These are phyloP conservation scores for Coendou prehensilis DNA, from an alignment of 2,797 vertebrate species.

Conservation along the genomic window DNA sequence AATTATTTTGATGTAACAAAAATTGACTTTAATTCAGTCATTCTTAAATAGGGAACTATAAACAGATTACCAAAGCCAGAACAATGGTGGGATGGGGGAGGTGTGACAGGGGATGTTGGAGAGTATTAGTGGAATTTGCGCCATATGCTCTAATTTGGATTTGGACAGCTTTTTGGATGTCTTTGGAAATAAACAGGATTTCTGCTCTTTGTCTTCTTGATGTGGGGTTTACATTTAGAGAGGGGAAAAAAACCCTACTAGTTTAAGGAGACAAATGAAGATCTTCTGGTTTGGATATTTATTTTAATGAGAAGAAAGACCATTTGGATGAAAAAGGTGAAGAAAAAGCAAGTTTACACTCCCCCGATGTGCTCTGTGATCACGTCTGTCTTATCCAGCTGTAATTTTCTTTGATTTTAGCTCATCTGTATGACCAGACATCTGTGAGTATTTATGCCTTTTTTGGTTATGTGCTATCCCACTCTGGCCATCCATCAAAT, in stretches of 20 bases:
- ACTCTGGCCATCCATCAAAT: constrained; percentile 85
- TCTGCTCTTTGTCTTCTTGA: constrained; percentile 84
- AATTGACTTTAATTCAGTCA: constrained; percentile 38
- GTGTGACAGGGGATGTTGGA: not conserved
- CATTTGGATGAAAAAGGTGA: constrained; percentile 80
- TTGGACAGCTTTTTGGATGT: constrained; percentile 75
- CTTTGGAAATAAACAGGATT: constrained; percentile 82
- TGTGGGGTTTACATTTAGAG: constrained; percentile 76
- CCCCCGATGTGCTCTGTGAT: constrained; percentile 71
- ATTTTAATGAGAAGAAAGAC: constrained; percentile 78
- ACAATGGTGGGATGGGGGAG: not conserved
- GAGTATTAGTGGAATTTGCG: constrained; percentile 33
- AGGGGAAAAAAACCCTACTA: not conserved
- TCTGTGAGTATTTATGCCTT: constrained; percentile 87
- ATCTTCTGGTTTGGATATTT: constrained; percentile 81
- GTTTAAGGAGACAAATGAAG: constrained; percentile 81
- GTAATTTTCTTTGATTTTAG: constrained; percentile 84
- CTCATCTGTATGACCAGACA: constrained; percentile 84
- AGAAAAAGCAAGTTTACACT: constrained; percentile 76
- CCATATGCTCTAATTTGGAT: constrained; percentile 78
- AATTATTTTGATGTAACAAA: constrained; percentile 54
- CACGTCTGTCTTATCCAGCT: constrained; percentile 77
- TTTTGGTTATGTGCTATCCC: constrained; percentile 82
- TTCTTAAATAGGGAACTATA: constrained; percentile 59
- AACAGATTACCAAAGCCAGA: constrained; percentile 61